These are phyloP conservation scores for Hydractinia symbiolongicarpus DNA, from an alignment of 30 jellyfish, hydroid and myxozoan genomes.

Conservation along the genomic window DNA sequence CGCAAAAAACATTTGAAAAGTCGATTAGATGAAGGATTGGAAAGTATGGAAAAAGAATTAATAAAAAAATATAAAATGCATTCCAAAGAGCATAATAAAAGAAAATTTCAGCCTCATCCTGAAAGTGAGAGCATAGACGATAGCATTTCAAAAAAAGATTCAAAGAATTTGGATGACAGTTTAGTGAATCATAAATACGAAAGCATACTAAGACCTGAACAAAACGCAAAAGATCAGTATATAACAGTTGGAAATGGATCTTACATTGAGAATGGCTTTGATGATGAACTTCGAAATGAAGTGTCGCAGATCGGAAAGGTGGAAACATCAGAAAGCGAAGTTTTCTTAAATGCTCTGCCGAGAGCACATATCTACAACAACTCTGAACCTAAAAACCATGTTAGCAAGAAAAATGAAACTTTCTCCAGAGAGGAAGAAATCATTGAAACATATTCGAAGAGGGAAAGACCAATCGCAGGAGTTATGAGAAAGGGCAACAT, in stretches of 20 bases:
- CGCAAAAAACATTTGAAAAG: not conserved
- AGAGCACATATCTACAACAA: not conserved
- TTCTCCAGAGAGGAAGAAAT: constrained; percentile 18
- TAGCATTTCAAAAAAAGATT: constrained; percentile 5
- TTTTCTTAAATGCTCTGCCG: constrained; percentile 2
- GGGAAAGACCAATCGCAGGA: not conserved
- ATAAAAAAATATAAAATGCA: not conserved
- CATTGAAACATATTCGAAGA: not conserved
- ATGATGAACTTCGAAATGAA: not conserved
- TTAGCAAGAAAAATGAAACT: not conserved
- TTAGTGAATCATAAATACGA: constrained; percentile 1
- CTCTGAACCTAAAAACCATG: not conserved
- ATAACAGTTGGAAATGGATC: not conserved
- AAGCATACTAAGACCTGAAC: not conserved
- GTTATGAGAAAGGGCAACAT: not conserved
- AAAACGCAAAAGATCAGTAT: not conserved
- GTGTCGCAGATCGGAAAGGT: not conserved
- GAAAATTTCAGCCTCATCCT: not conserved
- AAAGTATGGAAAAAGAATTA: not conserved
- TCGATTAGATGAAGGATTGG: not conserved
- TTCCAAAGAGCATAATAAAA: not conserved
- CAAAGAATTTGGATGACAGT: not conserved
- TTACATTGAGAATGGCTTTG: constrained; percentile 1
- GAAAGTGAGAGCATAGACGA: constrained; percentile 1
- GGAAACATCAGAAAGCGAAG: not conserved